phyloP scores from a whole-genome alignment of 1,140 invertebrate genomes.

The Cyclargus thomasi region DNA sequence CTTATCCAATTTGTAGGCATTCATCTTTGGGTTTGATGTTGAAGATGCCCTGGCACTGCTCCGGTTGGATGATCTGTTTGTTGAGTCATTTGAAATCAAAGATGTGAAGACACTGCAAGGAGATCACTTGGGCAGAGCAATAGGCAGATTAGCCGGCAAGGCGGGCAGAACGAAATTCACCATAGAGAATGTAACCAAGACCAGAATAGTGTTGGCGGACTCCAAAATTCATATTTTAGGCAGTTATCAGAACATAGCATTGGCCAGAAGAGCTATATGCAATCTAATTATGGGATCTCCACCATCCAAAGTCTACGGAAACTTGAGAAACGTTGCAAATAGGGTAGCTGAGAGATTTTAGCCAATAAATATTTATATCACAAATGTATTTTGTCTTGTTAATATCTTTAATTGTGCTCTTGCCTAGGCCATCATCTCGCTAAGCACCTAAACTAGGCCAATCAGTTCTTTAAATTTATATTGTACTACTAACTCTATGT shows the following conservation, averaged over 20 bases:
- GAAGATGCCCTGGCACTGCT: conserved; percentile 97
- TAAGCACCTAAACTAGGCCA: too few species aligned
- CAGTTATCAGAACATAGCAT: conserved; percentile 97
- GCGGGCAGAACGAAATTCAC: conserved; percentile 98
- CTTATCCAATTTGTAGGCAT: conserved; percentile 79
- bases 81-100: conserved; percentile 97
- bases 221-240: conserved; percentile 98
- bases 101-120: conserved; percentile 98
- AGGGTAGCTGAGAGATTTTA: conserved; percentile 89
- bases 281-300: conserved; percentile 97
- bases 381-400: conserved; percentile 24
- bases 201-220: conserved; percentile 97
- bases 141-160: conserved; percentile 97
- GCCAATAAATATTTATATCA: conserved; percentile 45
- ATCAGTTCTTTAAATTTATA: too few species aligned
- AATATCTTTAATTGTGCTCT: too few species aligned
- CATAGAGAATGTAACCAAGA: conserved; percentile 99
- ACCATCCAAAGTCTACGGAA: conserved; percentile 97
- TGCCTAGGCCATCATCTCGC: too few species aligned
- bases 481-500: too few species aligned
- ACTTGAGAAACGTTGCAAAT: conserved; percentile 88
- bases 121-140: conserved; percentile 95
- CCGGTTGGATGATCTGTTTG: conserved; percentile 96
- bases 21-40: conserved; percentile 97
- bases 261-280: conserved; percentile 96